Evolutionary conservation across 2,113 vertebrate species (phyloP), one percentile per base, ranked within the genome.

Genomic region (Chaetorhynchus papuensis): DNA sequence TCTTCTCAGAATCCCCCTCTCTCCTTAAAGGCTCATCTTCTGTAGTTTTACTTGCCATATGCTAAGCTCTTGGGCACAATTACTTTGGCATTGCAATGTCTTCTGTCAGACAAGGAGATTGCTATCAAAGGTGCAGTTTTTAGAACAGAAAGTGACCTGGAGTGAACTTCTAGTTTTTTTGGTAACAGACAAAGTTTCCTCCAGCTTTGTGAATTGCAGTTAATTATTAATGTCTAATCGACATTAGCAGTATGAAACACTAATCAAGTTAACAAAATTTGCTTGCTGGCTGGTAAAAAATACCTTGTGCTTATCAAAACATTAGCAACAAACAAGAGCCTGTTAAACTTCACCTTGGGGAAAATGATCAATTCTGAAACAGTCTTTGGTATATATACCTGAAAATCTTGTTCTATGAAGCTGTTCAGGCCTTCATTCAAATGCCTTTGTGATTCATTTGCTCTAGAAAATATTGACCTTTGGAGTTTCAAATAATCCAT

Each of bases 401-500:
- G 15, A 30, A 82, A 39, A 78, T 35, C 14, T 26, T 14, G 16
- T 15, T 35, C 42, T 47, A 0, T 10, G 4, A 16, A 5, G 7
- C 27, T 0, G 0, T 79, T 35, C 31, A 31, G 28, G 22, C 41
- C 28, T 26, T 30, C 16, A 18, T 7, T 44, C 1, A 0, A 56
- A 64, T 9, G 22, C 6, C 13, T 54, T 61, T 52, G 7, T 3
- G 22, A 56, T 49, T 89, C 3, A 16, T 37, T 61, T 66, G 20
- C 52, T 61, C 24, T 41, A 66, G 33, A 57, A 87, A 63, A 57
- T 23, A 49, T 0, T 9, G 27, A 44, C 7, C 9, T 70, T 59
- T 27, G 31, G 30, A 37, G 39, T 33, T 28, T 37, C 35, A 50
- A 23, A 42, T 37, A n/a, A 22, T n/a, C 23, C 10, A 41, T 3